A percentile compares a stretch with the other conserved stretches of the same genome.
Conservation (phyloP, 2,888 invertebrate genomes). For the Ptychoptera contaminata region DNA sequence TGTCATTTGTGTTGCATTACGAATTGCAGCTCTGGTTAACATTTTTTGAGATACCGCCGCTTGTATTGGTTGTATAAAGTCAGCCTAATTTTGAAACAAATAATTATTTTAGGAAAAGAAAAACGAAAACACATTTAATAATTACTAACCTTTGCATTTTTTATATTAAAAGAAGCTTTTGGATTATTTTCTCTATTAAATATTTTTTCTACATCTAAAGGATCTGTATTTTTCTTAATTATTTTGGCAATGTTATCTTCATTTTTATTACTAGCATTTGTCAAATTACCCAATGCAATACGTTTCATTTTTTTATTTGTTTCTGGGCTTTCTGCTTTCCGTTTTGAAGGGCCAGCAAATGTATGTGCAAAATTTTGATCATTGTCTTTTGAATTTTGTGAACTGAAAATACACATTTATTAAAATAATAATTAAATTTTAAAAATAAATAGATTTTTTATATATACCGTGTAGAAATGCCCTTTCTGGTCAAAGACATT, state of each 20-base stretch:
- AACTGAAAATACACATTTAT: slow-evolving; percentile 7
- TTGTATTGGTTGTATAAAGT: neutral
- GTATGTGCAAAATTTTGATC: slow-evolving; percentile 23
- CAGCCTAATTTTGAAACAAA: no score
- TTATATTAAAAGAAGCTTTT: no score
- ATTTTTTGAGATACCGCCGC: slow-evolving; percentile 17
- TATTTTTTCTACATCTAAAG: no score
- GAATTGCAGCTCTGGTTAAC: slow-evolving; percentile 23
- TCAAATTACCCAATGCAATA: slow-evolving; percentile 74
- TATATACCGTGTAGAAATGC: slow-evolving; percentile 17
- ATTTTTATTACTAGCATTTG: slow-evolving; percentile 40
- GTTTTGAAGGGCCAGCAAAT: slow-evolving; percentile 35
- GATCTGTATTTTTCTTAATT: no score
- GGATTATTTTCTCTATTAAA: no score
- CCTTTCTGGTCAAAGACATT: slow-evolving; percentile 20
- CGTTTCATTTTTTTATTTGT: slow-evolving; percentile 58
- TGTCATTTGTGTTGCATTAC: slow-evolving; percentile 24
- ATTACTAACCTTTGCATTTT: no score
- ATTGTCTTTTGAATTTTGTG: slow-evolving; percentile 18
- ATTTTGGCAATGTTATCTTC: no score
- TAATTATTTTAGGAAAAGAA: no score
- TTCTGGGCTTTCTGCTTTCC: slow-evolving; percentile 69
- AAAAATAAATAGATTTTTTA: neutral
- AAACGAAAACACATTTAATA: no score
- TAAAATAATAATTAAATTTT: no score